phyloP scores from a whole-genome alignment of 2,888 invertebrate species.

The Cryptus armator region DNA sequence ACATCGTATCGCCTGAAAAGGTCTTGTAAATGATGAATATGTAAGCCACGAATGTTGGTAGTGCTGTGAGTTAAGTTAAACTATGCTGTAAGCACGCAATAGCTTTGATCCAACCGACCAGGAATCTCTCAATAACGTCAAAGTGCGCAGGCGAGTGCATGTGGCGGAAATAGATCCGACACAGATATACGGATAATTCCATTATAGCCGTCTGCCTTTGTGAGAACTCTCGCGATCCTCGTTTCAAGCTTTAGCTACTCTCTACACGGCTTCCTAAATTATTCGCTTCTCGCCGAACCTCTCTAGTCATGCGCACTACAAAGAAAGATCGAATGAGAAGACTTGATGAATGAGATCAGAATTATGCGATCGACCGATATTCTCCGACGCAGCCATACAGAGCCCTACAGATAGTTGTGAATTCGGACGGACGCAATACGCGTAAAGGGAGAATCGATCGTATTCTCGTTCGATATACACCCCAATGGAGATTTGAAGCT shows the following conservation, averaged over 20 bases:
- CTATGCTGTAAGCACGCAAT: conserved; percentile 2
- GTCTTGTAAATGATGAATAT: background rate
- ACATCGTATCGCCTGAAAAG: background rate
- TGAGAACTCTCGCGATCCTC: background rate
- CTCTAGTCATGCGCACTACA: background rate
- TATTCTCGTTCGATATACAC: background rate
- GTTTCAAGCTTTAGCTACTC: background rate
- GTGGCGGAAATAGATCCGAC: background rate
- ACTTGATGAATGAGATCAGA: conserved; percentile 20
- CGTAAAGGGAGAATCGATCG: background rate
- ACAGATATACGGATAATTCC: conserved; percentile 10
- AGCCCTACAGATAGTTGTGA: background rate
- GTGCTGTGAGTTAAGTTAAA: background rate
- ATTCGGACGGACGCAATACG: background rate
- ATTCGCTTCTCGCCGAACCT: background rate
- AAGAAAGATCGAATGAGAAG: background rate
- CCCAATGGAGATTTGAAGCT: too few species aligned
- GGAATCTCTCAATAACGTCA: conserved; percentile 17
- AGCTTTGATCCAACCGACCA: conserved; percentile 31
- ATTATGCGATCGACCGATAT: conserved; percentile 47
- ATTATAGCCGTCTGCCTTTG: conserved; percentile 2
- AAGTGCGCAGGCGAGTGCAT: background rate
- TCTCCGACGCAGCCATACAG: background rate
- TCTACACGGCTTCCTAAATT: background rate
- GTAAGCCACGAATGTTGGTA: background rate